Evolutionary conservation across 2,888 invertebrate species (phyloP).

Genomic region (Atrina japonica): DNA sequence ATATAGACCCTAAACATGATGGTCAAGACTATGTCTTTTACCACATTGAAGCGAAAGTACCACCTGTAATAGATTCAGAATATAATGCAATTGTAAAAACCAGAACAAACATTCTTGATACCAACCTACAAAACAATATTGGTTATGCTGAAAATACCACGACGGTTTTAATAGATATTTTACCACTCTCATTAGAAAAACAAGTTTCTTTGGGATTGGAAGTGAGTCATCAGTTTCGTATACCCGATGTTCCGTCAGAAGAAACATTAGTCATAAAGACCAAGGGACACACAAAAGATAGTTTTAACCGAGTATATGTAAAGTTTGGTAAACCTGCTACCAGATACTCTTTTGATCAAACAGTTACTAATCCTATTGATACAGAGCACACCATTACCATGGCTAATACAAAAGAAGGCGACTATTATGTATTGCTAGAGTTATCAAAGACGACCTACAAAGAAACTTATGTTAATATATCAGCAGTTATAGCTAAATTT

Average conservation of each 20-base stretch:
- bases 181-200: neutral
- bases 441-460: neutral
- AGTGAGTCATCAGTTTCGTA: slow-evolving; percentile 7
- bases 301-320: slow-evolving; percentile 28
- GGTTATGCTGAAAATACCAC: slow-evolving; percentile 19
- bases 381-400: slow-evolving; percentile 34
- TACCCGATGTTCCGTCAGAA: slow-evolving; percentile 33
- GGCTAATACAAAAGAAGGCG: slow-evolving; percentile 34
- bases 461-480: slow-evolving; percentile 9
- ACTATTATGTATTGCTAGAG: slow-evolving; percentile 37
- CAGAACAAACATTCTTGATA: slow-evolving; percentile 41
- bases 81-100: slow-evolving; percentile 43
- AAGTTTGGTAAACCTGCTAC: slow-evolving; percentile 38
- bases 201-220: neutral
- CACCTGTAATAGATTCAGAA: slow-evolving; percentile 10
- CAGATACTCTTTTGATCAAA: slow-evolving; percentile 34
- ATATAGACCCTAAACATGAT: neutral
- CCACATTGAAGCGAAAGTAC: neutral
- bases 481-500: slow-evolving; percentile 36
- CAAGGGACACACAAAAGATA: slow-evolving; percentile 2
- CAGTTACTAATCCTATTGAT: slow-evolving; percentile 31
- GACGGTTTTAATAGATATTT: slow-evolving; percentile 6
- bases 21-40: neutral
- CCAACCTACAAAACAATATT: slow-evolving; percentile 39
- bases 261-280: slow-evolving; percentile 37